These are phyloP conservation scores for Pipa parva DNA, from an alignment of 2,113 vertebrate genomes.

Conservation along the genomic window DNA sequence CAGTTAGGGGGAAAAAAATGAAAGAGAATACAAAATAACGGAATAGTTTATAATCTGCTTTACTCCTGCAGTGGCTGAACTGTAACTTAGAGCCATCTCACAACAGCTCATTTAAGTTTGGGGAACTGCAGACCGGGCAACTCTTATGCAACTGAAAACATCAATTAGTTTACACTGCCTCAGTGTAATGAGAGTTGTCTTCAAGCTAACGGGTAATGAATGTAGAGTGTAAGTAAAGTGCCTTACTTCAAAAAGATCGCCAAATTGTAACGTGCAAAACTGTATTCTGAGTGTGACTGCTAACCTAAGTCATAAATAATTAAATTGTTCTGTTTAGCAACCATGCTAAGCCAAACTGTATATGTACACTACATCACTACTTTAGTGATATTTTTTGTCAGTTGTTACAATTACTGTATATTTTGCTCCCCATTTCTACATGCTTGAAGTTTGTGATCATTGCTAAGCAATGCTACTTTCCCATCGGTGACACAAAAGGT, in stretches of 20 bases:
- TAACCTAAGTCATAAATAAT: not conserved
- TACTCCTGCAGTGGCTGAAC: not conserved
- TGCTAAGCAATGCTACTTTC: not conserved
- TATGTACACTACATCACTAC: conserved; percentile 8
- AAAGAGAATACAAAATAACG: not conserved
- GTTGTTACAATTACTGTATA: not conserved
- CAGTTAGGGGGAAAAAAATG: not conserved
- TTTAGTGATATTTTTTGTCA: conserved; percentile 8
- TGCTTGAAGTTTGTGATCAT: not conserved
- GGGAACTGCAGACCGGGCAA: too few relatives aligned
- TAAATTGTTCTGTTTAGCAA: conserved; percentile 11
- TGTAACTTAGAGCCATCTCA: not conserved
- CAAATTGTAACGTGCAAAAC: not conserved
- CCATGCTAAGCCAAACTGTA: conserved; percentile 6
- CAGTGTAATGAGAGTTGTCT: too few relatives aligned
- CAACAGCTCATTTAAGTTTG: not conserved
- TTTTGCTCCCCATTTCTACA: not conserved
- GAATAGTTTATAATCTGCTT: too few relatives aligned
- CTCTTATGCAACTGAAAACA: too few relatives aligned
- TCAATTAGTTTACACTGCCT: too few relatives aligned
- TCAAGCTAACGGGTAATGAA: too few relatives aligned
- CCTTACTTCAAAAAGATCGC: conserved; percentile 28
- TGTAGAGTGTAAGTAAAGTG: too few relatives aligned
- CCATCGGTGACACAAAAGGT: not conserved
- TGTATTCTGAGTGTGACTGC: not conserved